phyloP scores from a whole-genome alignment of 2,888 invertebrate genomes.

The Drosophila kambysellisi region DNA sequence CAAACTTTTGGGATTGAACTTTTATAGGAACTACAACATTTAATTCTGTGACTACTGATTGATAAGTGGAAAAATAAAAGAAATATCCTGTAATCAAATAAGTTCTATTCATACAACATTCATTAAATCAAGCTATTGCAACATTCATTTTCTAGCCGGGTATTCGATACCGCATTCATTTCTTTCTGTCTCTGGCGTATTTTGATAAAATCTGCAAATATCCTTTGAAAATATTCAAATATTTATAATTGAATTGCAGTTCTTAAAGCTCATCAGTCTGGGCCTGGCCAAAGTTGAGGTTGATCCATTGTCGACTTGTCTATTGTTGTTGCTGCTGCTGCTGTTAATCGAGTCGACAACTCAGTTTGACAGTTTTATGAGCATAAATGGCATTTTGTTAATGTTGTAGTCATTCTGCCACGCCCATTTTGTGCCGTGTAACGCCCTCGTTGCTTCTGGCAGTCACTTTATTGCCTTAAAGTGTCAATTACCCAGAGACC shows the following conservation, averaged over 20 bases:
- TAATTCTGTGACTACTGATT: neutral
- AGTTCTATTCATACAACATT: neutral
- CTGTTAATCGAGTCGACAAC: constrained; percentile 57
- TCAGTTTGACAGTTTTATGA: constrained; percentile 76
- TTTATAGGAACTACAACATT: neutral
- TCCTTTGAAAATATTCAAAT: neutral
- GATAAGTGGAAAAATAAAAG: neutral
- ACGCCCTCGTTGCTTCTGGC: constrained; percentile 22
- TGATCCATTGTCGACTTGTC: constrained; percentile 12
- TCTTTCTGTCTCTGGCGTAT: neutral
- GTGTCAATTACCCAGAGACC: constrained; percentile 71
- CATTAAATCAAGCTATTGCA: neutral
- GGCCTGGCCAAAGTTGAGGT: constrained; percentile 15
- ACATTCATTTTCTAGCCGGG: neutral
- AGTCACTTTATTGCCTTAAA: constrained; percentile 66
- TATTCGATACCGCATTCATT: neutral
- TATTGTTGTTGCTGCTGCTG: constrained; percentile 14
- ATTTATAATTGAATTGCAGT: constrained; percentile 10
- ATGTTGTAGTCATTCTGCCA: constrained; percentile 53
- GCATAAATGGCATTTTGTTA: constrained; percentile 67
- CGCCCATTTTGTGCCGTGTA: constrained; percentile 50
- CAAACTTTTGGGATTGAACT: neutral
- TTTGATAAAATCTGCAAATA: neutral
- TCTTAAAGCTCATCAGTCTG: neutral
- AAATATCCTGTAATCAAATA: neutral